Evolutionary conservation across 1,140 invertebrate species (phyloP).

Genomic region (Amyelois transitella): DNA sequence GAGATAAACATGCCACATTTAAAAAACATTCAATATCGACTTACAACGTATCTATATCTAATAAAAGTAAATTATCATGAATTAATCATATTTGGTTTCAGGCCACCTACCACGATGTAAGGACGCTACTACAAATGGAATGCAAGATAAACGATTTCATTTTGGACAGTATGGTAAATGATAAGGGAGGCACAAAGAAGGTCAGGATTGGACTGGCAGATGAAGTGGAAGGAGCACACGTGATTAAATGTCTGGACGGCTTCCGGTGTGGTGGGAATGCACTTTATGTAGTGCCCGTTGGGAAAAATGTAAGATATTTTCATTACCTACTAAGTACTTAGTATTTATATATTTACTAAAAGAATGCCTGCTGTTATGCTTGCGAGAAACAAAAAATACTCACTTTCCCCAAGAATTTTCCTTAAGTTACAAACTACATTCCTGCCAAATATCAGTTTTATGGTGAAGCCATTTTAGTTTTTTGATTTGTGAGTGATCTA

Average conservation of each 20-base stretch:
- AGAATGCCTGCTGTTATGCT: no score
- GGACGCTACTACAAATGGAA: constrained; percentile 43
- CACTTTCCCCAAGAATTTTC: no score
- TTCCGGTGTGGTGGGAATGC: constrained; percentile 32
- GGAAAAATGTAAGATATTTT: constrained; percentile 41
- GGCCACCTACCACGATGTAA: constrained; percentile 51
- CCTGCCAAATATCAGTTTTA: no score
- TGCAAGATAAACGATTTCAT: constrained; percentile 57
- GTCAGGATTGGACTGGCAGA: constrained; percentile 47
- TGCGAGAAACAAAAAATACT: no score
- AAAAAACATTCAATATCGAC: no score
- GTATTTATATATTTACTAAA: background rate
- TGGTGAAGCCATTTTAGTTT: no score
- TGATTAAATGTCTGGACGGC: constrained; percentile 52
- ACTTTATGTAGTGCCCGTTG: constrained; percentile 37
- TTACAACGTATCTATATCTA: no score
- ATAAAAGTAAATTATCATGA: no score
- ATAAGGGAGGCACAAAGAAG: constrained; percentile 41
- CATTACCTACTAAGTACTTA: background rate
- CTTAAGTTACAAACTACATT: no score
- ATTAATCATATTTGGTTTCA: constrained; percentile 23
- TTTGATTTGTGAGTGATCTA: no score
- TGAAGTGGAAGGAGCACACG: constrained; percentile 35
- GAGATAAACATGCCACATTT: no score
- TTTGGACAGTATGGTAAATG: constrained; percentile 41